Evolutionary conservation across 1,140 invertebrate genomes (phyloP), one percentile per base, ranked within the genome.

Genomic region (Drosophila virilis): DNA sequence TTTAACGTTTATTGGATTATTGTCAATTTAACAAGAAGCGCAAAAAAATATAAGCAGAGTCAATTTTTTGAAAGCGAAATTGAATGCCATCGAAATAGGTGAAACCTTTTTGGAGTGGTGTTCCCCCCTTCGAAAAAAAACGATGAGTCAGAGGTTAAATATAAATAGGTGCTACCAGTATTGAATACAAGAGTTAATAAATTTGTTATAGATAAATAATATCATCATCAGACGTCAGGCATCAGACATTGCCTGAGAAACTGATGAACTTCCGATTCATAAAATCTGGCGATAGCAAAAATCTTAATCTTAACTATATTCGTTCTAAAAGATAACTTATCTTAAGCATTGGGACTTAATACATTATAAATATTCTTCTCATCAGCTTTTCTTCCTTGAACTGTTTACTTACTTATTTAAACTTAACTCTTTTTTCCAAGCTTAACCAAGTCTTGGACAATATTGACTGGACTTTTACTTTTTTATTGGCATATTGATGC

Each of bases 1-100:
- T 75, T 88, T 73, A 89, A 80, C 77, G 77, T 84, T 89, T 89
- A 89, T 89, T 89, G 84, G 84, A 89, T 89, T 89, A 89, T 89
- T 89, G 84, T 80, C 84, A 84, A 89, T 89, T 89, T 89, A 77
- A 64, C 33, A 72, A 51, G 35, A 70, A 59, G 57, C 42, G 57
- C 57, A 59, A 45, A 59, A 59, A 59, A 58, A 42, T 71, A 61
- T 62, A 74, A 52, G 8, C 64, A 50, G 54, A 72, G 62, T 52
- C 50, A 51, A 52, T 15, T 33, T 72, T 72, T 72, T 78, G 82
- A 86, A 86, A 86, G 83, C 83, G 83, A 89, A 89, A 88, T 71
- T 69, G 42, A 17, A 45, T 62, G 32, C 62, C 40, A 50, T 66
- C 40, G 50, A 43, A 35, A 9, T 37, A 66, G 40, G 64, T 61